Conservation (phyloP, 2,797 vertebrate species). For the Gadopsis marmoratus region DNA sequence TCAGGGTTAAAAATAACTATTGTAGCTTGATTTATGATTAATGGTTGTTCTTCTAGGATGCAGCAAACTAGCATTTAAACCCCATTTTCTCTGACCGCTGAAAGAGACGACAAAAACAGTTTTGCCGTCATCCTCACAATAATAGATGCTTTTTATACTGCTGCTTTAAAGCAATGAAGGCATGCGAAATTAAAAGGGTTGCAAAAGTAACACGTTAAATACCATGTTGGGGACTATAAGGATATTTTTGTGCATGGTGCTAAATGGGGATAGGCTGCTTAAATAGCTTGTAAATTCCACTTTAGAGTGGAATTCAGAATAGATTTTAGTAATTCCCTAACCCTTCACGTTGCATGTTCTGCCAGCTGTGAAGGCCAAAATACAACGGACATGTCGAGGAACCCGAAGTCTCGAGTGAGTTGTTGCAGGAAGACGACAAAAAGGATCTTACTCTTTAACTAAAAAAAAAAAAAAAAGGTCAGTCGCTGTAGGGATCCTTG, state of each 20-base stretch:
- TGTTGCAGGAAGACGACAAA: no score
- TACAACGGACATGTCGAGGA: no score
- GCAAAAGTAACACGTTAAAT: conserved; percentile 51
- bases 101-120: conserved; percentile 20
- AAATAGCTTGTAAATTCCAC: conserved; percentile 24
- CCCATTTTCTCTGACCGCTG: conserved; percentile 17
- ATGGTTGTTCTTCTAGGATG: conserved; percentile 17
- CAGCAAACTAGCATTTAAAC: conserved; percentile 42
- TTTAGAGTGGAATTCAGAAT: conserved; percentile 20
- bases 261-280: conserved; percentile 10
- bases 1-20: conserved; percentile 39
- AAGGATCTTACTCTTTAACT: no score
- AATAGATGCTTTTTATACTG: conserved; percentile 59
- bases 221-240: conserved; percentile 22
- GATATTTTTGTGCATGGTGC: conserved; percentile 11
- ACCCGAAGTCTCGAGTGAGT: no score
- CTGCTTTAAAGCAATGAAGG: conserved; percentile 39
- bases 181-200: conserved; percentile 55
- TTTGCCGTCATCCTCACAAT: conserved; percentile 38
- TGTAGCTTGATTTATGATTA: conserved; percentile 40
- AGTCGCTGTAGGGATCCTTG: no score
- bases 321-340: not conserved
- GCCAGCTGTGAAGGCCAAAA: no score
- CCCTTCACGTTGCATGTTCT: not conserved
- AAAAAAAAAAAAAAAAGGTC: no score